A percentile compares a stretch with the other conserved stretches of the same genome.
phyloP scores from a whole-genome alignment of 2,113 vertebrate genomes.

The Rallus limicola region DNA sequence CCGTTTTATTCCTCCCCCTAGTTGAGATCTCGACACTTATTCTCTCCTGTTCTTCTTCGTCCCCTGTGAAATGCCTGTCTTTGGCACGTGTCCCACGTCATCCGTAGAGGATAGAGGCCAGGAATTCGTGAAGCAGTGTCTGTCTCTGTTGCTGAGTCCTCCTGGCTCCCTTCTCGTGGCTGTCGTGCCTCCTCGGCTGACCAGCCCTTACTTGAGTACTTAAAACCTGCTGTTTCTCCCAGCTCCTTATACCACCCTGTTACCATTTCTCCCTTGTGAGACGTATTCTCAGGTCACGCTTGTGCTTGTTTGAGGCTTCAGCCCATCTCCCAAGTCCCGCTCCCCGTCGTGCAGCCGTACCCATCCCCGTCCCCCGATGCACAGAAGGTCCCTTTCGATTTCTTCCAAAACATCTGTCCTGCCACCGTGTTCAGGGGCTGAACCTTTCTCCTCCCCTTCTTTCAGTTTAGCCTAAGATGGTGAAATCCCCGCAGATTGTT shows the following conservation, averaged over 20 bases:
- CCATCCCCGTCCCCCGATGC: background rate
- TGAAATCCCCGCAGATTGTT: constrained; percentile 75
- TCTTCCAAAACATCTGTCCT: constrained; percentile 46
- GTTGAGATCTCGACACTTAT: background rate
- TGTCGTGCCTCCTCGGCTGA: background rate
- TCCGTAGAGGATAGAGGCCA: background rate
- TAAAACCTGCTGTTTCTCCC: background rate
- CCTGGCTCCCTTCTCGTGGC: background rate
- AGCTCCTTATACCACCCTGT: background rate
- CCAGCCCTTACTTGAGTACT: background rate
- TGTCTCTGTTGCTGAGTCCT: constrained; percentile 11
- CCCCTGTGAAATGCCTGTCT: constrained; percentile 38
- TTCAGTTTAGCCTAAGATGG: constrained; percentile 77
- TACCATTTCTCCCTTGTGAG: background rate
- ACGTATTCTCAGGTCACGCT: background rate
- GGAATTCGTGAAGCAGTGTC: background rate
- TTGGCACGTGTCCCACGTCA: constrained; percentile 11
- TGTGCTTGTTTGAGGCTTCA: background rate
- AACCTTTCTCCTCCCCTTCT: constrained; percentile 58
- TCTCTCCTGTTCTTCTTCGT: background rate
- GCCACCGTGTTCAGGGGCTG: background rate
- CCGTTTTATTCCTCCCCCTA: background rate
- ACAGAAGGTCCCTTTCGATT: background rate
- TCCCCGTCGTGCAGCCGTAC: fast-evolving
- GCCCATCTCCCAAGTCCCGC: background rate